Evolutionary conservation across 2,888 invertebrate species (phyloP).

Genomic region (Trachelus troglodyta): DNA sequence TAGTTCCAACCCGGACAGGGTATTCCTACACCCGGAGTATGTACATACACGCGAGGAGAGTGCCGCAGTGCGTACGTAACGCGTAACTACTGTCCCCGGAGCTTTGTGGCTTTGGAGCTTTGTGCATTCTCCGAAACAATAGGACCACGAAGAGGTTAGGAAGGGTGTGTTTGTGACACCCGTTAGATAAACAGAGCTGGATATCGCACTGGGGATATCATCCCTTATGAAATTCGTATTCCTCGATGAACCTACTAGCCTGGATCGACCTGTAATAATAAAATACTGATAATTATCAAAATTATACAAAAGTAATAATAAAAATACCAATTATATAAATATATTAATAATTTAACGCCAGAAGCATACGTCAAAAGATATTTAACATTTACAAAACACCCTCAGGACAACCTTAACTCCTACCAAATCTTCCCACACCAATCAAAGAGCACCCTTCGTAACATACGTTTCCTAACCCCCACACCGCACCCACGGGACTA

Average conservation of each 20-base stretch:
- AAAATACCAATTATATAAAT: not conserved
- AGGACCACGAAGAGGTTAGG: constrained; percentile 38
- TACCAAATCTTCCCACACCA: constrained; percentile 63
- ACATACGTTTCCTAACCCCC: constrained; percentile 4
- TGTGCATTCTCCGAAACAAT: constrained; percentile 57
- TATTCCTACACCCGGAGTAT: constrained; percentile 17
- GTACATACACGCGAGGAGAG: constrained; percentile 3
- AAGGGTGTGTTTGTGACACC: constrained; percentile 62
- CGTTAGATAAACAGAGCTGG: constrained; percentile 55
- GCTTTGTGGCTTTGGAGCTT: constrained; percentile 39
- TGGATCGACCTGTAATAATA: not conserved
- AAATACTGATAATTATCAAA: not conserved
- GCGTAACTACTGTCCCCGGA: constrained; percentile 21
- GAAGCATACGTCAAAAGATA: not conserved
- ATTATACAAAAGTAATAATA: not conserved
- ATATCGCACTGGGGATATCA: constrained; percentile 38
- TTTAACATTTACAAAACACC: not conserved
- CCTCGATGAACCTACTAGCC: not conserved
- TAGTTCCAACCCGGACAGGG: not conserved
- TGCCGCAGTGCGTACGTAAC: not conserved
- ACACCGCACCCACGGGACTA: constrained; percentile 14
- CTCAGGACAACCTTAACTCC: constrained; percentile 37
- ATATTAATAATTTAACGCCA: not conserved
- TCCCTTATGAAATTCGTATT: constrained; percentile 32
- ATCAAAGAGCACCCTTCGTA: constrained; percentile 58